Base-by-base conservation (phyloP, 2,888 invertebrate genomes). In the Trachelus troglodyta region DNA sequence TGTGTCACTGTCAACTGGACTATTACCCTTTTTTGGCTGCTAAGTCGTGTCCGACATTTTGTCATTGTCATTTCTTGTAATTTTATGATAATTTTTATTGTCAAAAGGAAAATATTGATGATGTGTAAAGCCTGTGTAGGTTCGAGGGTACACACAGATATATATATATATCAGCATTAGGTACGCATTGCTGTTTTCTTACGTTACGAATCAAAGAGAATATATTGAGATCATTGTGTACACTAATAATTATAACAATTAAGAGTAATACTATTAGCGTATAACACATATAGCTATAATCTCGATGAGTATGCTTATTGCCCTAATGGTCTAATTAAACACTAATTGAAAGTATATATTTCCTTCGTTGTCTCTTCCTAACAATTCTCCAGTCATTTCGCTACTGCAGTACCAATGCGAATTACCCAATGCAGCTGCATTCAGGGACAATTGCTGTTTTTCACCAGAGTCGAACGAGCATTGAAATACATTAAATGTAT, bases 291-390 rank as follows among this genome's bases (percentile, higher is more conserved):
- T 82, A 82, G 79, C 37, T 75, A 76, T 83, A 86, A 85, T 71
- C 71, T 71, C 71, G 4, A 34, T 12, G 34, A 83, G 80, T 79
- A 81, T 86, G 83, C 83, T 88, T 85, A 86, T 85, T 85, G 86
- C 81, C 81, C 80, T 85, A 69, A 85, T 85, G 83, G 80, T 87
- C 86, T 87, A 87, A 88, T 84, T 88, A 88, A 88, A 86, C 87
- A 88, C 83, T 87, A 84, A 86, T 86, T 86, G 86, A 88, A 88
- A 86, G 83, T 87, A 87, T 69, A 84, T 71, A 30, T 31, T 31
- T 31, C 75, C 34, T 74, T 74, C 1, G n/a, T 74, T 74, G 3
- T 56, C 56, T 9, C 9, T 23, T 56, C 23, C 56, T 56, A 56
- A 6, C 56, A 40, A 40, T 15, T 40, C 6, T 40, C 1, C 40